A percentile compares a stretch with the other conserved stretches of the same genome.
Evolutionary conservation across 2,797 vertebrate species (phyloP).

Genomic region (Galagoides demidoff): DNA sequence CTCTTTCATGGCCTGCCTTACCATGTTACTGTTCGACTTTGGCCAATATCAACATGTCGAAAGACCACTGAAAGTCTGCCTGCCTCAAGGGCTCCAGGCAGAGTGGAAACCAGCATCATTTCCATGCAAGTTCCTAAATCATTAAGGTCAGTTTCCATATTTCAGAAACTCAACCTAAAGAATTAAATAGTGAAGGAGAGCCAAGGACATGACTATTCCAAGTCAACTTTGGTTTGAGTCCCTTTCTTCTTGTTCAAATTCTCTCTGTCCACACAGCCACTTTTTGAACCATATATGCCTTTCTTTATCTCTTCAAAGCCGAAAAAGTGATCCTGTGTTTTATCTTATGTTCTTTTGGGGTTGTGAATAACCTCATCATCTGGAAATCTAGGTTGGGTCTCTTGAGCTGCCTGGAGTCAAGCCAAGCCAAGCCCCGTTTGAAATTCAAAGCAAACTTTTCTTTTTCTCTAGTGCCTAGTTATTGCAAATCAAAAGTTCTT

Average conservation of each 20-base stretch:
- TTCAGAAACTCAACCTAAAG: not conserved
- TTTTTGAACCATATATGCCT: not conserved
- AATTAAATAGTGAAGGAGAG: not conserved
- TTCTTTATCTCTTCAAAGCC: not conserved
- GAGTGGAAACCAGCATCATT: not conserved
- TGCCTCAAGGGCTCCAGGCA: not conserved
- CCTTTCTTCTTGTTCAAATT: not conserved
- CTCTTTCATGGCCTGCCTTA: not conserved
- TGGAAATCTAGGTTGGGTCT: not conserved
- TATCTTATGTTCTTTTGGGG: not conserved
- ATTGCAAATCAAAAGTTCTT: slow-evolving; percentile 38
- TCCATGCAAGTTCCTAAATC: not conserved
- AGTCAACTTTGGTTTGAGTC: not conserved
- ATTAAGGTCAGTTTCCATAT: not conserved
- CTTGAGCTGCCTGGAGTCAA: not conserved
- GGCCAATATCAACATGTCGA: not conserved
- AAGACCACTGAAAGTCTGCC: not conserved
- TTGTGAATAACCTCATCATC: not conserved
- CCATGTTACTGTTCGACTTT: not conserved
- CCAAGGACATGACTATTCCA: not conserved
- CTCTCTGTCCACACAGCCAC: not conserved
- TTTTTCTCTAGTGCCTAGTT: not conserved
- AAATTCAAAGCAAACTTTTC: slow-evolving; percentile 41
- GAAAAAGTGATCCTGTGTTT: not conserved
- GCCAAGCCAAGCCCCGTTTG: not conserved